Conservation (phyloP, 92 coral and sea anemone genomes). For the Palythoa caribaeorum region DNA sequence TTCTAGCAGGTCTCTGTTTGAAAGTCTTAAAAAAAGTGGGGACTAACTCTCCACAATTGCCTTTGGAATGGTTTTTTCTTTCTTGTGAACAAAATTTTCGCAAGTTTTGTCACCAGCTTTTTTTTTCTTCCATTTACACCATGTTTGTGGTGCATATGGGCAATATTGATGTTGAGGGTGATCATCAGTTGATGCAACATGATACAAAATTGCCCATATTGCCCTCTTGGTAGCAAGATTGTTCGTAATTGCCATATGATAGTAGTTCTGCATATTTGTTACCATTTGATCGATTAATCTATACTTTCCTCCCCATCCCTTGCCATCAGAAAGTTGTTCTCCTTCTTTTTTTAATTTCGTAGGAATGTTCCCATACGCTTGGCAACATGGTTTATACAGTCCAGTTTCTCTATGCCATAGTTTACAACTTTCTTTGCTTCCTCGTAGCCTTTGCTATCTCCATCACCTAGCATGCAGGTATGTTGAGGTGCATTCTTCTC, state of each 20-base stretch:
- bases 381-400: constrained; percentile 19
- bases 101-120: not conserved
- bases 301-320: constrained; percentile 29
- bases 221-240: constrained; percentile 8
- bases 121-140: constrained; percentile 25
- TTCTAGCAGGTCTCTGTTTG: constrained; percentile 24
- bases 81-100: too few relatives aligned
- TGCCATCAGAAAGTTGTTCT: constrained; percentile 19
- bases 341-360: constrained; percentile 19
- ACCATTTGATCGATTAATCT: constrained; percentile 6
- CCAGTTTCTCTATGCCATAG: constrained; percentile 16
- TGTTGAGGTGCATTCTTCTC: constrained; percentile 20
- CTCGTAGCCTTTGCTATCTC: constrained; percentile 1
- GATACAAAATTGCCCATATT: not conserved
- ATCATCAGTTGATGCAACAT: constrained; percentile 26
- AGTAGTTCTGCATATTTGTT: constrained; percentile 16
- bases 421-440: constrained; percentile 10
- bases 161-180: constrained; percentile 33
- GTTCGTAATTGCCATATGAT: constrained; percentile 24
- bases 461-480: constrained; percentile 5
- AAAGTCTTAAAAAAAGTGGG: not conserved
- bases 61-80: constrained; percentile 2
- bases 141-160: constrained; percentile 17
- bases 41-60: too few relatives aligned
- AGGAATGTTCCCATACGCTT: constrained; percentile 21